Conservation (phyloP, 2,888 invertebrate genomes). For the Polylopha cassiicola region DNA sequence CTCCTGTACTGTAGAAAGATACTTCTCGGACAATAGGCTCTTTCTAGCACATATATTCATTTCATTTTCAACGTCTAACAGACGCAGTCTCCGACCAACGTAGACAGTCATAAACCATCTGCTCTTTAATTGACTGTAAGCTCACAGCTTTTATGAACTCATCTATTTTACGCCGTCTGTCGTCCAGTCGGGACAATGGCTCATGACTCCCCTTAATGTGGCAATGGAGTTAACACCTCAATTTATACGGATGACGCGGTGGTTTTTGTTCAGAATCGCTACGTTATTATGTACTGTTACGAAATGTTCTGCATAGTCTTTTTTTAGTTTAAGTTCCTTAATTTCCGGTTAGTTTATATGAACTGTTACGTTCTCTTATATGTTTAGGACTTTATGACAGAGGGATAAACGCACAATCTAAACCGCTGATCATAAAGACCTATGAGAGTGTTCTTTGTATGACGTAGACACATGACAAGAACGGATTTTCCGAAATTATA, state of each 20-base stretch:
- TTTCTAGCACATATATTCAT: too few species aligned
- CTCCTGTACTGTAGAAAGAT: too few species aligned
- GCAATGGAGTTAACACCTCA: conserved; percentile 28
- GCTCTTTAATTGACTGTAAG: conserved; percentile 58
- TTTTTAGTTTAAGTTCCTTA: conserved; percentile 5
- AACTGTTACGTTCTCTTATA: too few species aligned
- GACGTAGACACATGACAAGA: too few species aligned
- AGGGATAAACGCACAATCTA: too few species aligned
- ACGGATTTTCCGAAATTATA: too few species aligned
- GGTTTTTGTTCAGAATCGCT: conserved; percentile 27
- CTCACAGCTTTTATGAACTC: conserved; percentile 59
- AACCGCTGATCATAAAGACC: too few species aligned
- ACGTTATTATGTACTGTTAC: conserved; percentile 13
- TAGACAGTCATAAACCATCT: conserved; percentile 39
- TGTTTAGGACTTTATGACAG: too few species aligned
- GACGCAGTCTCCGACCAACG: too few species aligned
- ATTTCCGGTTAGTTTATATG: background rate
- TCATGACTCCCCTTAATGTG: conserved; percentile 11
- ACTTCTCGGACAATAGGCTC: too few species aligned
- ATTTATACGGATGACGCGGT: conserved; percentile 41
- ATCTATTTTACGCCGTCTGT: conserved; percentile 51
- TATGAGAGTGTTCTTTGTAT: too few species aligned
- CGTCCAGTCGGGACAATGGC: conserved; percentile 33
- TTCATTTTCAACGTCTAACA: too few species aligned
- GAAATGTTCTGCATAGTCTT: conserved; percentile 11